A percentile compares a stretch with the other conserved stretches of the same genome.
Evolutionary conservation across 1,140 invertebrate genomes (phyloP).

Genomic region (Adoxophyes honmai): DNA sequence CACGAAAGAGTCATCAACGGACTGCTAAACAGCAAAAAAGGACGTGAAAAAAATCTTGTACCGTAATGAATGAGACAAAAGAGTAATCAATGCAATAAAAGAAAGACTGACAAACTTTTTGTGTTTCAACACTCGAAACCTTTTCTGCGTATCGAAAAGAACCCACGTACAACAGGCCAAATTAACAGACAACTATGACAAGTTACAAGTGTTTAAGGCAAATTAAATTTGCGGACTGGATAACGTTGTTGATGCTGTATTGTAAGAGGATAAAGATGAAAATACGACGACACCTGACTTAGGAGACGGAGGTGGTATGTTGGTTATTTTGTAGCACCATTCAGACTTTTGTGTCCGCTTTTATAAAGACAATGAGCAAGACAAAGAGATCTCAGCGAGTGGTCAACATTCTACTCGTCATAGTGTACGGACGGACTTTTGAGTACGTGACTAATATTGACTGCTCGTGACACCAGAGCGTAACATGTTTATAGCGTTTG

Average conservation of each 20-base stretch:
- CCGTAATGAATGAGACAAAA: constrained; percentile 41
- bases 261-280: constrained; percentile 20
- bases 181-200: constrained; percentile 71
- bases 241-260: constrained; percentile 23
- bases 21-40: neutral
- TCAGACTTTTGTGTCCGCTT: constrained; percentile 49
- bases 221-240: constrained; percentile 22
- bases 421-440: constrained; percentile 39
- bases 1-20: too few species aligned
- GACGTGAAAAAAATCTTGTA: constrained; percentile 19
- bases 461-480: constrained; percentile 3
- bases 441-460: constrained; percentile 27
- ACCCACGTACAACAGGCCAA: constrained; percentile 42
- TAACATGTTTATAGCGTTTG: constrained; percentile 9
- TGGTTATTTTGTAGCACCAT: constrained; percentile 36
- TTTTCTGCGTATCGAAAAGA: constrained; percentile 49
- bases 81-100: constrained; percentile 43
- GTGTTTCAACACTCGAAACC: constrained; percentile 41
- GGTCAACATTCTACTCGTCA: constrained; percentile 47
- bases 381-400: constrained; percentile 55
- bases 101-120: constrained; percentile 35
- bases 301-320: constrained; percentile 20
- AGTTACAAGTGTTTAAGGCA: constrained; percentile 58
- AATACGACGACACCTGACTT: constrained; percentile 12
- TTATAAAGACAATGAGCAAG: constrained; percentile 57